phyloP scores from a whole-genome alignment of 2,888 invertebrate genomes.

The Parelbella ahira region DNA sequence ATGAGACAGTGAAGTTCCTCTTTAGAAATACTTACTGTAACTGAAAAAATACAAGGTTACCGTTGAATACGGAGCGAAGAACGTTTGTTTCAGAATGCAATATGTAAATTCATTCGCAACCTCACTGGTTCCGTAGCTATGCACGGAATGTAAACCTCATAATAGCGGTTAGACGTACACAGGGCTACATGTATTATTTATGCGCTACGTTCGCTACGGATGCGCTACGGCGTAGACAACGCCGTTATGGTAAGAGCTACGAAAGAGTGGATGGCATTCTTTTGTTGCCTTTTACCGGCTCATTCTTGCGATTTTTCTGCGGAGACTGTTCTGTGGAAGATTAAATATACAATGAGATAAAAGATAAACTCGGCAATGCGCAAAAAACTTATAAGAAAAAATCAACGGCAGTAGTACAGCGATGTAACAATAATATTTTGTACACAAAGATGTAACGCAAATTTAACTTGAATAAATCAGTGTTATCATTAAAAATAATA shows the following conservation, averaged over 20 bases:
- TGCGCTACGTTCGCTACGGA: slow-evolving; percentile 31
- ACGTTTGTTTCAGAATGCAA: slow-evolving; percentile 46
- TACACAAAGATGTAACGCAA: too few relatives aligned
- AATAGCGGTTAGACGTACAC: slow-evolving; percentile 30
- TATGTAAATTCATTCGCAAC: slow-evolving; percentile 59
- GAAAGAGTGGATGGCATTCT: slow-evolving; percentile 24
- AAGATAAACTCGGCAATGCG: too few relatives aligned
- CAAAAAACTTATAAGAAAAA: too few relatives aligned
- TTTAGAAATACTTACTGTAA: too few relatives aligned
- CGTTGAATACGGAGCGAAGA: not conserved
- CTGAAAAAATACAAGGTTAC: too few relatives aligned
- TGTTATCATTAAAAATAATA: too few relatives aligned
- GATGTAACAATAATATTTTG: too few relatives aligned
- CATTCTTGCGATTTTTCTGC: slow-evolving; percentile 12
- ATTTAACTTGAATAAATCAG: too few relatives aligned
- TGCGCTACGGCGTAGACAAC: slow-evolving; percentile 36
- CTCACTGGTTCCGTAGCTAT: slow-evolving; percentile 39
- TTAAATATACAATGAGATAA: too few relatives aligned
- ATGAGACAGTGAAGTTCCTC: too few relatives aligned
- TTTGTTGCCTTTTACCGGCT: slow-evolving; percentile 22
- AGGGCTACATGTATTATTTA: slow-evolving; percentile 20
- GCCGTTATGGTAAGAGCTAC: slow-evolving; percentile 30
- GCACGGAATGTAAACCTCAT: slow-evolving; percentile 45
- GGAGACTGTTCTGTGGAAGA: slow-evolving; percentile 1
- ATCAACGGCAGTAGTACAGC: too few relatives aligned